Evolutionary conservation across 2,888 invertebrate species (phyloP).

Genomic region (Melanostoma mellinum): DNA sequence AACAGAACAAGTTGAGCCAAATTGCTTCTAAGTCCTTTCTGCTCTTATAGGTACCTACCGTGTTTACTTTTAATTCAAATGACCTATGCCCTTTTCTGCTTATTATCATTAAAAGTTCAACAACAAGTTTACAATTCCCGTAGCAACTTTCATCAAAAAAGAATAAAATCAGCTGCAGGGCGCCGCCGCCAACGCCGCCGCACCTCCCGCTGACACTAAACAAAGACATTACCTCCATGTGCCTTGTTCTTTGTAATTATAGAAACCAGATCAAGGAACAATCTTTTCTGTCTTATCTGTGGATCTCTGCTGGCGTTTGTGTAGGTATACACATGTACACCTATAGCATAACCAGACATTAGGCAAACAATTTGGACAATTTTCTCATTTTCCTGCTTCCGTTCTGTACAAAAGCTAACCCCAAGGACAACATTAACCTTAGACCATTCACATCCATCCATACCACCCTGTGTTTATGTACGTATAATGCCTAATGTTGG

Average conservation of each 20-base stretch:
- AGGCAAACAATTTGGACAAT: conserved; percentile 55
- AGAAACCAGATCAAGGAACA: conserved; percentile 45
- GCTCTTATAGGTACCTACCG: too few species aligned
- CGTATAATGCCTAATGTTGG: conserved; percentile 1
- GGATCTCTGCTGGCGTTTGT: neutral
- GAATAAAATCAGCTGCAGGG: too few species aligned
- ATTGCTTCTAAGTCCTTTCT: too few species aligned
- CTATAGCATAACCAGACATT: conserved; percentile 31
- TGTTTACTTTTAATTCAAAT: too few species aligned
- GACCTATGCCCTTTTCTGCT: too few species aligned
- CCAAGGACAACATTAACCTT: conserved; percentile 42
- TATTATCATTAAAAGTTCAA: too few species aligned
- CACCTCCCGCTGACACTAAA: too few species aligned
- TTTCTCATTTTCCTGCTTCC: conserved; percentile 51
- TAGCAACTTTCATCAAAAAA: too few species aligned
- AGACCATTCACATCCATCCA: conserved; percentile 5
- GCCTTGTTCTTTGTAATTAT: conserved; percentile 23
- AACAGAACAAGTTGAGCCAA: too few species aligned
- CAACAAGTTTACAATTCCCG: too few species aligned
- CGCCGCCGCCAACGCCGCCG: too few species aligned
- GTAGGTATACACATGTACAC: neutral
- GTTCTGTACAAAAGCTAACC: conserved; percentile 42
- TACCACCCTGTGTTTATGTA: neutral
- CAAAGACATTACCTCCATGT: neutral
- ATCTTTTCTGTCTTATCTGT: neutral